These are phyloP conservation scores for Paedocypris sp. DNA, from an alignment of 2,113 vertebrate species.

Conservation along the genomic window DNA sequence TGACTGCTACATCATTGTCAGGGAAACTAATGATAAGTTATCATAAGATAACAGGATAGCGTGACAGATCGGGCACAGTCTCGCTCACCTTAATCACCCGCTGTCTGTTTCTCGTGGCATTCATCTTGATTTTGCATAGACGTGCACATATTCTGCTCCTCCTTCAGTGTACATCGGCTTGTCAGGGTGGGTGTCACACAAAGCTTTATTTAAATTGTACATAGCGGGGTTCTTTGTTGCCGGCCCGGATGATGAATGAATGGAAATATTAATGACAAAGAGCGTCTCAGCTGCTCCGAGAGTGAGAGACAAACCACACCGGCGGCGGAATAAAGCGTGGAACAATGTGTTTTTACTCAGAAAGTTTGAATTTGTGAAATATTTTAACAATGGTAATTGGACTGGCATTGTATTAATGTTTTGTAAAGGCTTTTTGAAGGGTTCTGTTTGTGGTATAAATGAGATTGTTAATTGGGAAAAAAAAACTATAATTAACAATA, in stretches of 20 bases:
- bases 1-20: constrained; percentile 71
- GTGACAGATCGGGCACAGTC: constrained; percentile 57
- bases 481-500: no score
- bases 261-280: constrained; percentile 35
- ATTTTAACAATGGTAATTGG: no score
- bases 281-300: constrained; percentile 19
- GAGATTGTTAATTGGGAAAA: no score
- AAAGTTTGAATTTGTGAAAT: neutral
- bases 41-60: constrained; percentile 61
- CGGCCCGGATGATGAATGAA: constrained; percentile 39
- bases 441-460: no score
- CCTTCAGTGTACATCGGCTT: constrained; percentile 43
- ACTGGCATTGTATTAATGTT: no score
- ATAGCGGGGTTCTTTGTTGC: constrained; percentile 36
- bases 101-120: constrained; percentile 53
- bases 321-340: neutral
- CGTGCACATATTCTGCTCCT: constrained; percentile 51
- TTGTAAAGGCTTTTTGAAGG: no score
- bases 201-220: constrained; percentile 47
- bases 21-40: constrained; percentile 67
- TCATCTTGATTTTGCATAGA: constrained; percentile 70
- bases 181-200: constrained; percentile 38
- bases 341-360: neutral
- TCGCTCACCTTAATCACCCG: constrained; percentile 54
- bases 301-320: neutral